Evolutionary conservation across 2,113 vertebrate species (phyloP), one percentile per base, ranked within the genome.

Genomic region (Micronycteris hirsuta): DNA sequence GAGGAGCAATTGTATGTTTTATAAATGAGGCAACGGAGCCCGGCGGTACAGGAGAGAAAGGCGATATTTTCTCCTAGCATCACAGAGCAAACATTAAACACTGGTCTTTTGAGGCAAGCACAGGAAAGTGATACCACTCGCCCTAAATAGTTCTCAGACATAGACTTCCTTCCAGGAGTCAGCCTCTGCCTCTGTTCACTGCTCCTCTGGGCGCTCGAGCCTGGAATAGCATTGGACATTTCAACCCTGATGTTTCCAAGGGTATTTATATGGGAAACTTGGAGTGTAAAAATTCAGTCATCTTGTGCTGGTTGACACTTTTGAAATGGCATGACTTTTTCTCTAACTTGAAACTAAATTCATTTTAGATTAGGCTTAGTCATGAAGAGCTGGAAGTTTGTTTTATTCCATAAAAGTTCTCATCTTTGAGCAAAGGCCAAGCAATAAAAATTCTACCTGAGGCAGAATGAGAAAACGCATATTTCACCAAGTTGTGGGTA

Each of bases 321-420:
- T 76, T n/a, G 2, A 87, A 96, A 95, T 93, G 92, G 77, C 68
- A 89, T 68, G 38, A 65, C 43, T 92, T 84, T 86, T 84, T 96
- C 88, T 17, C 63, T 83, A 92, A 47, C 52, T 95, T 78, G 82
- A 95, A 90, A 86, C 85, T 82, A 85, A 94, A 93, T 97, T 95
- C 94, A 84, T 86, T 94, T 96, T 89, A 95, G 78, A 82, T 95
- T n/a, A 78, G 91, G 16, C 86, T 96, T 94, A 92, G 74, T 95
- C 74, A 84, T 3, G 15, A 93, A 93, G 67, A 91, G 78, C 54
- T 70, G 83, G 78, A 89, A 33, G 47, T 77, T 67, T 95, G 41
- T 94, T 88, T 96, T 84, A 83, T 74, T 95, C 54, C 58, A 47
- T 36, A 83, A 85, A 76, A 54, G 31, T 71, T 86, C 65, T n/a